A percentile compares a stretch with the other conserved stretches of the same genome.
phyloP scores from a whole-genome alignment of 1,140 invertebrate species.

The Drosophila tsacasi region DNA sequence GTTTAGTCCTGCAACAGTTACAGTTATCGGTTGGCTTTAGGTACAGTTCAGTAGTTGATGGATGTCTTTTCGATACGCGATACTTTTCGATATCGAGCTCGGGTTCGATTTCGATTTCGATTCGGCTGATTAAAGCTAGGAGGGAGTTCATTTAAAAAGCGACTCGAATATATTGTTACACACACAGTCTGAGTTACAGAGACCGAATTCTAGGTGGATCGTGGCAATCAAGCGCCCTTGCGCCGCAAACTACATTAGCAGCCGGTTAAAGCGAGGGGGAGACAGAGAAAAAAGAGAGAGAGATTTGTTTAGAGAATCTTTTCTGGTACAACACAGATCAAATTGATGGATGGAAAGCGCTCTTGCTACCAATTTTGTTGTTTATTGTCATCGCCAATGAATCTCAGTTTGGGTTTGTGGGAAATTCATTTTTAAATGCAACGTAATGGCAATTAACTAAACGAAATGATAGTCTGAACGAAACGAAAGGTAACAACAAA shows the following conservation, averaged over 20 bases:
- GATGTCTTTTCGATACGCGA: constrained; percentile 21
- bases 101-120: constrained; percentile 15
- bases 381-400: constrained; percentile 59
- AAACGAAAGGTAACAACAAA: constrained; percentile 21
- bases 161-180: constrained; percentile 84
- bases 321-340: constrained; percentile 35
- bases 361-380: constrained; percentile 51
- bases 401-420: constrained; percentile 83
- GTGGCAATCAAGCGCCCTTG: constrained; percentile 84
- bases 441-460: constrained; percentile 48
- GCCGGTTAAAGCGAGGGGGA: constrained; percentile 48
- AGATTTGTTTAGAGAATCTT: constrained; percentile 58
- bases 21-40: constrained; percentile 52
- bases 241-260: constrained; percentile 74
- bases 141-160: constrained; percentile 81
- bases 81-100: constrained; percentile 17
- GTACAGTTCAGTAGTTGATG: constrained; percentile 71
- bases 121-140: constrained; percentile 47
- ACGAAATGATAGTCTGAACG: constrained; percentile 4
- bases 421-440: constrained; percentile 83
- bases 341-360: constrained; percentile 39
- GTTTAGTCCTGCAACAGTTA: constrained; percentile 56
- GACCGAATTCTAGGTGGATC: constrained; percentile 84
- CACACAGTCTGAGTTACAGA: constrained; percentile 85
- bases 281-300: constrained; percentile 67